A percentile compares a stretch with the other conserved stretches of the same genome.
Conservation (phyloP, 1,140 invertebrate species). For the Drosophila guanche region DNA sequence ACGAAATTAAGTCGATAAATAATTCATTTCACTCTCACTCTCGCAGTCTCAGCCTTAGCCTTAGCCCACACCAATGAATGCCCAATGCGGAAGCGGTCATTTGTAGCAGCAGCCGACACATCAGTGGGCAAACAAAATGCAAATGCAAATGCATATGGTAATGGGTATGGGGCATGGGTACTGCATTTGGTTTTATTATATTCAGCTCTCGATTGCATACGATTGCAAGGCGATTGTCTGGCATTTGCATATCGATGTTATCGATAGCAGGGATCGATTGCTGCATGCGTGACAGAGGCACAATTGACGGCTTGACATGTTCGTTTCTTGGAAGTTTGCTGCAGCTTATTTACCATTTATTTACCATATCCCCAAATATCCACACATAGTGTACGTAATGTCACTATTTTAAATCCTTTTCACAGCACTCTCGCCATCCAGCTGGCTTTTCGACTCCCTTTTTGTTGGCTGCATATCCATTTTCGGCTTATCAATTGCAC, state of each 20-base stretch:
- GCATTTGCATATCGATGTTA: conserved; percentile 1
- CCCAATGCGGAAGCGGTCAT: conserved; percentile 66
- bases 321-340: no score
- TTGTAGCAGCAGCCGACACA: conserved; percentile 25
- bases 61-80: conserved; percentile 10
- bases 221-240: background rate
- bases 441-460: conserved; percentile 11
- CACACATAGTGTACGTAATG: no score
- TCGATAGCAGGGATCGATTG: conserved; percentile 1
- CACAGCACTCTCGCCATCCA: conserved; percentile 18
- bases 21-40: conserved; percentile 59
- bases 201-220: no score
- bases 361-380: no score
- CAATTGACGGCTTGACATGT: no score
- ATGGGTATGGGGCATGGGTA: no score
- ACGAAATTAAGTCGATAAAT: conserved; percentile 71
- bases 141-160: no score
- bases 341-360: no score
- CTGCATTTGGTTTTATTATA: no score
- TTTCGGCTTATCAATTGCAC: conserved; percentile 59
- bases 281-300: no score
- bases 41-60: conserved; percentile 3
- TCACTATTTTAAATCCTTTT: conserved; percentile 3
- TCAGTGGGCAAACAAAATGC: no score
- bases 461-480: conserved; percentile 28